Percentiles rank a stretch among this genome's conserved stretches.
Evolutionary conservation across 1,140 invertebrate genomes (phyloP).

Genomic region (Nasonia vitripennis): DNA sequence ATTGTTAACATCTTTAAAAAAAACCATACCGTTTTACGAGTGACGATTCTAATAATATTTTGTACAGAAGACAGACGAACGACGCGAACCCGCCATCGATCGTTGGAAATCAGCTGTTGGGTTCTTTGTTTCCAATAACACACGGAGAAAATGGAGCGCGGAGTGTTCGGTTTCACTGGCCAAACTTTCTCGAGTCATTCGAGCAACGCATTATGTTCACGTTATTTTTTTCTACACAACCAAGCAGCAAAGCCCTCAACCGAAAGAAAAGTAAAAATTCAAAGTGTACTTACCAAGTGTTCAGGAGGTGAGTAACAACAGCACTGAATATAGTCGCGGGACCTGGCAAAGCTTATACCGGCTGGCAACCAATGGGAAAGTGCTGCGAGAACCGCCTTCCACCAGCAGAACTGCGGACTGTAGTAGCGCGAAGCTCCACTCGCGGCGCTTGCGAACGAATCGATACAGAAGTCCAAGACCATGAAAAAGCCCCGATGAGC

Average conservation of each 20-base stretch:
- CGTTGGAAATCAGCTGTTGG: slow-evolving; percentile 36
- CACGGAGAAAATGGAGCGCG: background rate
- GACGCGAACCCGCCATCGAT: background rate
- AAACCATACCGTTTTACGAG: background rate
- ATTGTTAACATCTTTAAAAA: background rate
- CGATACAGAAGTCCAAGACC: slow-evolving; percentile 16
- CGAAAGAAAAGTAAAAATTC: background rate
- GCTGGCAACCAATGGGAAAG: slow-evolving; percentile 19
- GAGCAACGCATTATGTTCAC: background rate
- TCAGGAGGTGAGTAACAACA: slow-evolving; percentile 65
- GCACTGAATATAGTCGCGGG: slow-evolving; percentile 62
- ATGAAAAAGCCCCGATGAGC: slow-evolving; percentile 9
- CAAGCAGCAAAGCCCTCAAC: background rate
- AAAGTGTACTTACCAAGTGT: slow-evolving; percentile 66
- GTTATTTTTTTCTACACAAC: background rate
- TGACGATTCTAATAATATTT: background rate
- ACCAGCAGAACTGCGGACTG: slow-evolving; percentile 23
- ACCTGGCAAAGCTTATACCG: slow-evolving; percentile 61
- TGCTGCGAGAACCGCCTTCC: slow-evolving; percentile 11
- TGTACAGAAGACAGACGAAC: background rate
- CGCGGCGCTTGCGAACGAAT: slow-evolving; percentile 2
- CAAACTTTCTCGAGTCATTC: background rate
- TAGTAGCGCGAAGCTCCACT: background rate
- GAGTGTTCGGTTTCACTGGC: background rate
- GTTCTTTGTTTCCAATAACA: slow-evolving; percentile 13